Evolutionary conservation across 2,113 vertebrate genomes (phyloP).

Genomic region (Leptobrachium ailaonicum): DNA sequence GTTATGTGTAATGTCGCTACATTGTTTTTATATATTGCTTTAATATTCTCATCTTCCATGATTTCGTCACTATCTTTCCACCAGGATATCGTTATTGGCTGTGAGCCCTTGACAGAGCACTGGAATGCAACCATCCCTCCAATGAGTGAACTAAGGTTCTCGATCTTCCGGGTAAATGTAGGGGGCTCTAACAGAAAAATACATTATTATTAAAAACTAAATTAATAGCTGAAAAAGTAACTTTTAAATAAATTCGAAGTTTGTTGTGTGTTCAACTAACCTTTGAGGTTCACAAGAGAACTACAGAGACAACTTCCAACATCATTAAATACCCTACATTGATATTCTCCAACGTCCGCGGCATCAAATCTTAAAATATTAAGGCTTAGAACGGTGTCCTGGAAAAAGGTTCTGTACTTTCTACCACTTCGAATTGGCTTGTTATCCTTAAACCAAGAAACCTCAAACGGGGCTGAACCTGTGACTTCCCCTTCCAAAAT

Average conservation of each 20-base stretch:
- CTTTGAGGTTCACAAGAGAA: conserved; percentile 85
- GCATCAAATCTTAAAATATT: conserved; percentile 85
- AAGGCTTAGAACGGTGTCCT: conserved; percentile 79
- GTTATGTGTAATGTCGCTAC: conserved; percentile 82
- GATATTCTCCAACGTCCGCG: conserved; percentile 83
- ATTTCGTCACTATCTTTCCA: conserved; percentile 92
- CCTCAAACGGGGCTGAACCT: conserved; percentile 87
- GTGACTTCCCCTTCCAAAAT: conserved; percentile 82
- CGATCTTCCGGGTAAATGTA: conserved; percentile 86
- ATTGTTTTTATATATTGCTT: conserved; percentile 85
- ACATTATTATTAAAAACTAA: conserved; percentile 43
- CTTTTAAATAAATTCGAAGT: conserved; percentile 5
- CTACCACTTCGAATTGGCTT: conserved; percentile 85
- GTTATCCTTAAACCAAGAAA: conserved; percentile 87
- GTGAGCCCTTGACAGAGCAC: conserved; percentile 85
- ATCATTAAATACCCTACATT: conserved; percentile 87
- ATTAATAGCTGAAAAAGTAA: conserved; percentile 21
- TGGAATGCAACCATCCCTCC: conserved; percentile 82
- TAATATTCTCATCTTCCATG: conserved; percentile 83
- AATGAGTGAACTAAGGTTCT: conserved; percentile 80
- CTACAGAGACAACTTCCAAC: conserved; percentile 83
- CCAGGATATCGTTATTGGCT: conserved; percentile 89
- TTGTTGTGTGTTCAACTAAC: conserved; percentile 69
- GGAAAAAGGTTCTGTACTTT: conserved; percentile 83
- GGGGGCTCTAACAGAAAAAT: conserved; percentile 83